Evolutionary conservation across 2,113 vertebrate genomes (phyloP).

Genomic region (Cyanoderma ruficeps): DNA sequence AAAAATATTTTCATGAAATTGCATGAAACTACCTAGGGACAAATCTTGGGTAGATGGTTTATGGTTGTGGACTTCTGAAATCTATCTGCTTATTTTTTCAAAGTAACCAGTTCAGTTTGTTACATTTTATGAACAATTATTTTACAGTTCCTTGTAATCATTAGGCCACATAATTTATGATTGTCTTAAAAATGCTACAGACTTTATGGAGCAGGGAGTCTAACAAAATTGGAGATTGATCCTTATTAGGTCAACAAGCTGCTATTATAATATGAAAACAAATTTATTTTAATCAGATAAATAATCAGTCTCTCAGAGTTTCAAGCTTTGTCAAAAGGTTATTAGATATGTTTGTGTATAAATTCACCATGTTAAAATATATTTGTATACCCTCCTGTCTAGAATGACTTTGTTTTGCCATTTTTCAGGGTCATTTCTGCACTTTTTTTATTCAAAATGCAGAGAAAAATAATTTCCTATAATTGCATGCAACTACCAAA

Average conservation of each 20-base stretch:
- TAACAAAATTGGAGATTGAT: not conserved
- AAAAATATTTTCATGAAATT: not conserved
- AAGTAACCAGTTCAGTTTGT: not conserved
- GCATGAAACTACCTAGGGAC: not conserved
- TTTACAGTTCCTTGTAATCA: not conserved
- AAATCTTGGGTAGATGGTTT: not conserved
- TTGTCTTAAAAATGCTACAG: not conserved
- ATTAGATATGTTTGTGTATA: not conserved
- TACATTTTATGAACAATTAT: not conserved
- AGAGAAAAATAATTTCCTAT: not conserved
- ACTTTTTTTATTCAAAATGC: not conserved
- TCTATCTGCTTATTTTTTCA: not conserved
- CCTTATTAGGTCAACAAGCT: not conserved
- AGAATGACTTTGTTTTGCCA: not conserved
- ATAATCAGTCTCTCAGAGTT: not conserved
- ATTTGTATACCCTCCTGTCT: not conserved
- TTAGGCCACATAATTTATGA: not conserved
- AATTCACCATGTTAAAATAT: not conserved
- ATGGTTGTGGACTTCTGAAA: not conserved
- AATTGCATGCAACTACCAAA: not conserved
- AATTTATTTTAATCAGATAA: not conserved
- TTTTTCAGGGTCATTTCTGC: not conserved
- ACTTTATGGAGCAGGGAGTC: not conserved
- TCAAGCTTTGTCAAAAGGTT: not conserved
- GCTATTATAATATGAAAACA: not conserved